Evolutionary conservation across 2,888 invertebrate genomes (phyloP).

Genomic region (Agriopis aurantiaria): DNA sequence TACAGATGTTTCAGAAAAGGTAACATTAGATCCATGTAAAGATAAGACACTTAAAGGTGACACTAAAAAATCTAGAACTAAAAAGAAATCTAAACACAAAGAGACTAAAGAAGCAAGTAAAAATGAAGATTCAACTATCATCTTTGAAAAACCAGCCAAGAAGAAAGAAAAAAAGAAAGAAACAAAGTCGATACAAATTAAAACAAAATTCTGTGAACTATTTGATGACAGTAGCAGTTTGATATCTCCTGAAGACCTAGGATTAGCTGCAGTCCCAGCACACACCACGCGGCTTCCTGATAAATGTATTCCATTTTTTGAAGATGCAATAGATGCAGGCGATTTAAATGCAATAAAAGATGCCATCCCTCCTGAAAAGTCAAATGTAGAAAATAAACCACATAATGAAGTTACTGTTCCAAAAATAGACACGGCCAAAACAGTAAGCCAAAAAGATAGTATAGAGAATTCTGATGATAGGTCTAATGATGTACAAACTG

Average conservation of each 20-base stretch:
- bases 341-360: conserved; percentile 46
- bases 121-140: conserved; percentile 39
- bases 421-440: not conserved
- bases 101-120: conserved; percentile 44
- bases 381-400: not conserved
- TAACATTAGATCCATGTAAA: conserved; percentile 3
- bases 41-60: conserved; percentile 33
- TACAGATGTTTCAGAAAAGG: not conserved
- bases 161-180: conserved; percentile 32
- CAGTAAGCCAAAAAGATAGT: not conserved
- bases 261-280: conserved; percentile 51
- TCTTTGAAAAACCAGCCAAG: conserved; percentile 26
- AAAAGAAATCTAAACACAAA: conserved; percentile 55
- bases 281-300: conserved; percentile 30
- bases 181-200: conserved; percentile 48
- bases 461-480: conserved; percentile 21
- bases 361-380: conserved; percentile 6
- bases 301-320: conserved; percentile 63
- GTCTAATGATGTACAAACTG: conserved; percentile 17
- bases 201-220: conserved; percentile 69
- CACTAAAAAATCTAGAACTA: conserved; percentile 54
- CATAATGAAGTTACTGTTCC: conserved; percentile 11
- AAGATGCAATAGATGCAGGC: conserved; percentile 71
- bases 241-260: conserved; percentile 78
- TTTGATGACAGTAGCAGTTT: conserved; percentile 79